Base-by-base conservation (phyloP, 2,797 vertebrate species). In the Atherinosoma microstoma region DNA sequence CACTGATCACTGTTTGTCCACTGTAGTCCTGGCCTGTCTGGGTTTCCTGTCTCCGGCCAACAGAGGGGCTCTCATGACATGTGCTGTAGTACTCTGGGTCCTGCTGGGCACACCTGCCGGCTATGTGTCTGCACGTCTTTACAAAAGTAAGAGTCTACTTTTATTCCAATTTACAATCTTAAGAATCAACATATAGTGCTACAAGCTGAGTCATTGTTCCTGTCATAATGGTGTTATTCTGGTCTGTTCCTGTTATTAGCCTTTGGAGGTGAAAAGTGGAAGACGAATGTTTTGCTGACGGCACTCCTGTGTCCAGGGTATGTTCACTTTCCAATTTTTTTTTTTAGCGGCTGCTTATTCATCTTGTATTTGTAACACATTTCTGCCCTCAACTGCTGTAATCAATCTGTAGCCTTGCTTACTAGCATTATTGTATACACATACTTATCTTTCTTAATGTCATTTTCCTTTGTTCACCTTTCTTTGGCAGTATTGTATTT, bases 11-110 rank as follows among this genome's bases (percentile, higher is more conserved):
- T 62, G 18, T 67, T 56, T 83, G 32, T 83, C 69, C 34, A 0
- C 64, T 73, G 2, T 64, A 99, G 98, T 99, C 91, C 95, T 99
- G 87, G 98, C 98, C 79, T 99, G 98, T 88, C 91, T 99, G 70
- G 98, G 98, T 66, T 99, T 99, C 96, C 93, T 99, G 91, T 99
- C 98, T 51, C 98, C 98, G 18, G 96, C 96, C 70, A 98, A 97
- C 91, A 92, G 95, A 81, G 95, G 95, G 9, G 96, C 95, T 79
- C 92, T 98, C 85, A 97, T 98, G 97, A 97, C 96, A 0, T 98
- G 96, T 78, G 91, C 95, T 0, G 93, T 97, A 75, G 94, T 98
- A 0, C 88, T 97, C 69, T 97, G 96, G 97, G 96, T 97, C 34
- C 91, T 98, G 73, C 91, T 98, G 67, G 97, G 96, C 59, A 97